phyloP scores from a whole-genome alignment of 2,113 vertebrate genomes.

The Xiphophorus couchianus region DNA sequence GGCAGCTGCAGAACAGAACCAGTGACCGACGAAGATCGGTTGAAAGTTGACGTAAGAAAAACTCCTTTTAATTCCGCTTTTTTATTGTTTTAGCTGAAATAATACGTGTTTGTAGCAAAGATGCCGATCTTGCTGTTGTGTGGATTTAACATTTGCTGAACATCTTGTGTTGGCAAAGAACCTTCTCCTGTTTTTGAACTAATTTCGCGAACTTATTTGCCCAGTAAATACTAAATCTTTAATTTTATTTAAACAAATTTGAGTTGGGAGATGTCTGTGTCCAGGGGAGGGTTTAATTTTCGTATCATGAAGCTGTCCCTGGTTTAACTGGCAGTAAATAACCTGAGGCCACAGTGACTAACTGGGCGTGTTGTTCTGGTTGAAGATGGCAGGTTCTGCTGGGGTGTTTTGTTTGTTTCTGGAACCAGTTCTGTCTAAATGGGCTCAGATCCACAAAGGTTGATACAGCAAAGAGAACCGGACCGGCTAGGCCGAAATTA shows the following conservation, averaged over 20 bases:
- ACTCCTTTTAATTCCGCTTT: not conserved
- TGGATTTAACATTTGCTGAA: not conserved
- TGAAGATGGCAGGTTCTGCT: not conserved
- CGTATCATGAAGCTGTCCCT: not conserved
- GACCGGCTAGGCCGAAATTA: not conserved
- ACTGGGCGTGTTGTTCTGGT: conserved; percentile 18
- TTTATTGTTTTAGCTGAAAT: not conserved
- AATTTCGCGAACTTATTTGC: not conserved
- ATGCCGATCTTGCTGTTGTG: not conserved
- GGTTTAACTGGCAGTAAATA: not conserved
- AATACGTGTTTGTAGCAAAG: not conserved
- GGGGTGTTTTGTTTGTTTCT: conserved; percentile 34
- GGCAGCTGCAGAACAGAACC: not conserved
- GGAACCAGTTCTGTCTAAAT: conserved; percentile 56
- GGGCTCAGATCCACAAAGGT: conserved; percentile 44
- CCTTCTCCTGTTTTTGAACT: not conserved
- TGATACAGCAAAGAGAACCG: conserved; percentile 53
- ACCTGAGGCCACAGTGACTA: not conserved
- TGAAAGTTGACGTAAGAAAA: conserved; percentile 43
- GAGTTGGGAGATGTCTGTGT: not conserved
- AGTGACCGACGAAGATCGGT: not conserved
- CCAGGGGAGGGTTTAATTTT: not conserved
- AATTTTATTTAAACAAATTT: not conserved
- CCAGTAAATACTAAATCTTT: not conserved
- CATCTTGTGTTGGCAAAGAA: conserved; percentile 39